Evolutionary conservation across 2,113 vertebrate genomes (phyloP).

Genomic region (Entomyzon cyanotis): DNA sequence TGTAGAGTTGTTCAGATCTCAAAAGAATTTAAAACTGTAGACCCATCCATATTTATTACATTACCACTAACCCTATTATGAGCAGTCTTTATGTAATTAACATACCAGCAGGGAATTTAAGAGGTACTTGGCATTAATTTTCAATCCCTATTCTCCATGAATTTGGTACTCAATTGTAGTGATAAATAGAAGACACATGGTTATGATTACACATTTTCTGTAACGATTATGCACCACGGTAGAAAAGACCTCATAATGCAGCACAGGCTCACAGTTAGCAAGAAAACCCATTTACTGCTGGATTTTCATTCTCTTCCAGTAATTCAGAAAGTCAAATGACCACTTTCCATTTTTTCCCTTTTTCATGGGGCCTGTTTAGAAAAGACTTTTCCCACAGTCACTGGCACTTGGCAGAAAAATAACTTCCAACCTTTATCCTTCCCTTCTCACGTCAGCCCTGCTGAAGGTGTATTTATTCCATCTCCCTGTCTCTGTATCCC

Average conservation of each 20-base stretch:
- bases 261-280: not conserved
- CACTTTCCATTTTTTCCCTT: not conserved
- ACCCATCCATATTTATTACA: slow-evolving; percentile 52
- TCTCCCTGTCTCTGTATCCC: slow-evolving; percentile 70
- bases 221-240: not conserved
- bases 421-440: slow-evolving; percentile 7
- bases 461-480: slow-evolving; percentile 59
- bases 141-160: slow-evolving; percentile 31
- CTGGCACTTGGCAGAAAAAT: slow-evolving; percentile 45
- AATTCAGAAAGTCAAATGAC: not conserved
- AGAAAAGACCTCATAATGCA: slow-evolving; percentile 2
- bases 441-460: not conserved
- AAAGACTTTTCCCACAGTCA: slow-evolving; percentile 33
- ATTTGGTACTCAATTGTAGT: slow-evolving; percentile 37
- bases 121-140: slow-evolving; percentile 60
- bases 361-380: not conserved
- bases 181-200: slow-evolving; percentile 54
- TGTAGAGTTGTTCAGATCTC: not conserved
- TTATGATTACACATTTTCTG: not conserved
- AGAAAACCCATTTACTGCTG: not conserved
- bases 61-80: slow-evolving; percentile 54
- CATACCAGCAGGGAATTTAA: slow-evolving; percentile 58
- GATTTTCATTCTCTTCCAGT: not conserved
- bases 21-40: slow-evolving; percentile 44
- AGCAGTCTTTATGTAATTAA: slow-evolving; percentile 59